Base-by-base conservation (phyloP, 2,797 vertebrate genomes). In the Clamator glandarius region DNA sequence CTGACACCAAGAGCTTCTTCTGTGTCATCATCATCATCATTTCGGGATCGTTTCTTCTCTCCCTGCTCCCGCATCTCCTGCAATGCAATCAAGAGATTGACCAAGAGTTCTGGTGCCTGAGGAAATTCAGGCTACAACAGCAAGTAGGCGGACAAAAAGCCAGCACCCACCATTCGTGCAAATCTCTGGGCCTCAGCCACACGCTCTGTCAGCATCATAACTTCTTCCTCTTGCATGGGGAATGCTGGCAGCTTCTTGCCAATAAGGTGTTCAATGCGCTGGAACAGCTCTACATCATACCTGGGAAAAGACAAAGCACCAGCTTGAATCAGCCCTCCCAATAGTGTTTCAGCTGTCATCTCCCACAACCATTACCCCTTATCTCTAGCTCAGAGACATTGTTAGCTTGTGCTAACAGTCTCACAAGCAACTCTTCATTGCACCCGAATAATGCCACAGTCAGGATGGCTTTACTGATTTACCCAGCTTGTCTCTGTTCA, bases 201-300 rank as follows among this genome's bases (percentile, higher is more conserved):
- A 69, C 99, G 98, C 95, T 99, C 99, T 59, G 99, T 98, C 96
- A 99, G 94, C 98, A 99, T 99, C 99, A 99, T 99, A 92, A 99
- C 99, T 93, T 99, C 99, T 4, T 99, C 99, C 67, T 99, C 99
- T 76, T 99, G 98, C 4, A 98, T 99, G 6, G 99, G 99, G 84
- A 99, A 99, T 7, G 98, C 99, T 4, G 99, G 99, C 57, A 99
- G 98, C 90, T 99, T 99, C 98, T 99, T 99, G 72, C 99, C 99
- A 66, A 99, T 99, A 72, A 99, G 95, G 59, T 97, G 98, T 92
- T 99, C 99, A 12, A 99, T 99, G 91, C 99, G 98, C 97, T 99
- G 99, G 97, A 99, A 99, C 70, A 99, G 98, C 94, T 99, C 99
- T 82, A 99, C 99, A 2, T 99, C 99, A 2, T 99, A 99, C 96